Evolutionary conservation across 2,797 vertebrate species (phyloP).

Genomic region (Periparus ater): DNA sequence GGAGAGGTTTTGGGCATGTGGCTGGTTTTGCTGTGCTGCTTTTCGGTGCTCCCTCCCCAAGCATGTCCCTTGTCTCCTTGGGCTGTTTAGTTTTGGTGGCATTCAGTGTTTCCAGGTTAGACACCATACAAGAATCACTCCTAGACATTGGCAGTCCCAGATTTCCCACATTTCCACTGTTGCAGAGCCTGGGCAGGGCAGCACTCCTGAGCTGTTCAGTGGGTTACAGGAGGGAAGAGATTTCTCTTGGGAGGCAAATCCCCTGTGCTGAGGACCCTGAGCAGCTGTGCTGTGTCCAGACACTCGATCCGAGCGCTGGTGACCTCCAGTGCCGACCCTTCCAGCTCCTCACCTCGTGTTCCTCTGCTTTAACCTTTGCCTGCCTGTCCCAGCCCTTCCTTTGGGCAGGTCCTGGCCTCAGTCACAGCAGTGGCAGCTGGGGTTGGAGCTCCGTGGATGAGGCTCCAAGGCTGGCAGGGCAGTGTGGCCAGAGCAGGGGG

Average conservation of each 20-base stretch:
- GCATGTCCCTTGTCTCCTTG: not conserved
- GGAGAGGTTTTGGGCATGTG: not conserved
- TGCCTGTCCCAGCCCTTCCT: not conserved
- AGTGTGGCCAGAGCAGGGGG: not conserved
- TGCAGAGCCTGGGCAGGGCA: not conserved
- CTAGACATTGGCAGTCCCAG: too few relatives aligned
- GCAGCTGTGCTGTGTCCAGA: not conserved
- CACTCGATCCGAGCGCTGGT: not conserved
- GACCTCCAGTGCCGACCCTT: not conserved
- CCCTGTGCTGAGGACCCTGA: not conserved
- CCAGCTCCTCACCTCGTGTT: not conserved
- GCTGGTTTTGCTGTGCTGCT: not conserved
- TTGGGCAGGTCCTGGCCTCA: not conserved
- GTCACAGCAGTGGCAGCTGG: not conserved
- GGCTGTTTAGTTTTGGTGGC: not conserved
- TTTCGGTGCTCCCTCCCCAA: not conserved
- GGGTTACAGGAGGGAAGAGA: not conserved
- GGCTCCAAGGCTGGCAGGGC: not conserved
- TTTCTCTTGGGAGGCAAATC: not conserved
- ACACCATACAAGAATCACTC: not conserved
- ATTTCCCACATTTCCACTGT: not conserved
- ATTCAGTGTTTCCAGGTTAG: not conserved
- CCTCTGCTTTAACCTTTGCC: not conserved
- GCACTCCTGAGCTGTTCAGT: not conserved
- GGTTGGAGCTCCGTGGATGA: rapidly evolving